Evolutionary conservation across 2,113 vertebrate genomes (phyloP).

Genomic region (Epinephelus lanceolatus): DNA sequence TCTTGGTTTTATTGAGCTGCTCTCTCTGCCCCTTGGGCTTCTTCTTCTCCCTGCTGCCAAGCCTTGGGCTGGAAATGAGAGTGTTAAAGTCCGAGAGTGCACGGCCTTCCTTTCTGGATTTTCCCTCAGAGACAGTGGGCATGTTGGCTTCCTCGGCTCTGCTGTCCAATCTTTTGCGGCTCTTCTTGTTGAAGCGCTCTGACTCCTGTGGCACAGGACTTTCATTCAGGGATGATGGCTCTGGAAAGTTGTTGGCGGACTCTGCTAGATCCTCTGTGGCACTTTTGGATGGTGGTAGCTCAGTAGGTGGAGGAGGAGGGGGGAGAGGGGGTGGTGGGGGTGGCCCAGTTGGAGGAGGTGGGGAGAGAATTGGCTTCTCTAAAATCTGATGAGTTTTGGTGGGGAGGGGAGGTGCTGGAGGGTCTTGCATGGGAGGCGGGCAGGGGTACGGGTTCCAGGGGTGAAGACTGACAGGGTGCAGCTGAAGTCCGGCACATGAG

Average conservation of each 20-base stretch:
- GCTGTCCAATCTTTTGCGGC: constrained; percentile 93
- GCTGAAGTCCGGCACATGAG: constrained; percentile 93
- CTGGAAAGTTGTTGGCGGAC: constrained; percentile 92
- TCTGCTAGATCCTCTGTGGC: constrained; percentile 91
- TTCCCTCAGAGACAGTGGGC: constrained; percentile 92
- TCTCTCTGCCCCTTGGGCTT: constrained; percentile 96
- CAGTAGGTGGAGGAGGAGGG: constrained; percentile 87
- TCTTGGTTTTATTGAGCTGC: constrained; percentile 93
- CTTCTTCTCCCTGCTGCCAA: constrained; percentile 96
- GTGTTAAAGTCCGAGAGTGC: constrained; percentile 95
- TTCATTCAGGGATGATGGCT: constrained; percentile 93
- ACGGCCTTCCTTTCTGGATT: constrained; percentile 94
- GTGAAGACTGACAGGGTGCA: constrained; percentile 93
- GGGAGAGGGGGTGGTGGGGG: constrained; percentile 84
- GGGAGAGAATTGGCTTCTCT: constrained; percentile 90
- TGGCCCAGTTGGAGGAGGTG: constrained; percentile 79
- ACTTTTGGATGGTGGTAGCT: constrained; percentile 89
- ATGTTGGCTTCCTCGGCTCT: constrained; percentile 92
- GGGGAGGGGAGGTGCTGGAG: constrained; percentile 85
- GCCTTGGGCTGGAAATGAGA: constrained; percentile 94
- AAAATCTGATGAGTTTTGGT: constrained; percentile 90
- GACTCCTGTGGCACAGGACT: constrained; percentile 93
- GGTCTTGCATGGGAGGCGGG: constrained; percentile 91
- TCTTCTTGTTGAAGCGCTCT: constrained; percentile 95
- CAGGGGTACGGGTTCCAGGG: constrained; percentile 94